A percentile compares a stretch with the other conserved stretches of the same genome.
phyloP scores from a whole-genome alignment of 2,113 vertebrate species.

The Erinaceus europaeus region DNA sequence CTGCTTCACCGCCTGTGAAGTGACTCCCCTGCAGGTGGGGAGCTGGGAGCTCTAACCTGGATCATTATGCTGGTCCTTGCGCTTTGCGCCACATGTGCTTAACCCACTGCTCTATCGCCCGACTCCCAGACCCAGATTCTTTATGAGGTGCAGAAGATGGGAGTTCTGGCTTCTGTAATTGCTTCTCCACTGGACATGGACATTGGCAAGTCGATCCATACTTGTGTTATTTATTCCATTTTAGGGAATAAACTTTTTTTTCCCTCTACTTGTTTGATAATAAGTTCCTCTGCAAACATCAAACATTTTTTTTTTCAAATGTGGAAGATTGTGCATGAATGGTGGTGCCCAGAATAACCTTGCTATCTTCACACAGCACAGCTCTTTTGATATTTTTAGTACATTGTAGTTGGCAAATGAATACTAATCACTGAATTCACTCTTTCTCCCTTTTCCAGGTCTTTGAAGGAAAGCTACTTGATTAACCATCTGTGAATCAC shows the following conservation, averaged over 20 bases:
- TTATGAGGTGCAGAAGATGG: too few species aligned
- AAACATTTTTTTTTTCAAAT: background rate
- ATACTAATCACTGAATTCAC: constrained; percentile 40
- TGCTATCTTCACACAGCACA: background rate
- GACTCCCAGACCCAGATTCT: too few species aligned
- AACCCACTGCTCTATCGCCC: too few species aligned
- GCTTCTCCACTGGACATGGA: too few species aligned
- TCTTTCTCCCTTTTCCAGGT: constrained; percentile 44
- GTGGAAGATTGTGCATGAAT: background rate
- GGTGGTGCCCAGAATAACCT: constrained; percentile 9
- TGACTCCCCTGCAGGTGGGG: too few species aligned
- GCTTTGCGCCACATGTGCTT: too few species aligned
- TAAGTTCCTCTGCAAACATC: constrained; percentile 38
- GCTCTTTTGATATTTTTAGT: constrained; percentile 53
- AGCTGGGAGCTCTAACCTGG: too few species aligned
- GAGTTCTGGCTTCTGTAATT: too few species aligned
- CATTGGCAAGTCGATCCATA: too few species aligned
- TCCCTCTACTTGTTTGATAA: constrained; percentile 15
- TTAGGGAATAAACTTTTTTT: constrained; percentile 3
- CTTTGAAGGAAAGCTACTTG: constrained; percentile 43
- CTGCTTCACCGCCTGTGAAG: too few species aligned
- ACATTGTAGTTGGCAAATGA: constrained; percentile 34
- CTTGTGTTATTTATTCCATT: constrained; percentile 10
- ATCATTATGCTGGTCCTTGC: too few species aligned
- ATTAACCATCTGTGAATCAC: constrained; percentile 76